Conservation (phyloP, 1,140 invertebrate species). For the Planococcus citri region DNA sequence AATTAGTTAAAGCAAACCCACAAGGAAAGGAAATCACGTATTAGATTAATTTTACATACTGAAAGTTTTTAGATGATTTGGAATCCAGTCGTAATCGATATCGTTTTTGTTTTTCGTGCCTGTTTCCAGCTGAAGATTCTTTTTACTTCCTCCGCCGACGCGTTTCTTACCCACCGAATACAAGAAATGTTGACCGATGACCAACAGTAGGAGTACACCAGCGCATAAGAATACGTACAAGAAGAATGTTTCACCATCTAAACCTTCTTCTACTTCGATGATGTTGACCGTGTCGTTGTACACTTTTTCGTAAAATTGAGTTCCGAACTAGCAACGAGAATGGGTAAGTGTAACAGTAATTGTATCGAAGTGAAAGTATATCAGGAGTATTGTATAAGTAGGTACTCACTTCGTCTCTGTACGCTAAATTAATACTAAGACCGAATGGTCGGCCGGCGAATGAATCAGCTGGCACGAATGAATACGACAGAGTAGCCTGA, state of each 20-base stretch:
- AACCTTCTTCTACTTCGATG: slow-evolving; percentile 87
- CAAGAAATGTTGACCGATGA: slow-evolving; percentile 81
- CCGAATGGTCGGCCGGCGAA: slow-evolving; percentile 94
- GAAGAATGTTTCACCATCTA: slow-evolving; percentile 98
- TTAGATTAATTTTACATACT: background rate
- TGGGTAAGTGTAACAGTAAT: background rate
- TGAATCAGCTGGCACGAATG: slow-evolving; percentile 86
- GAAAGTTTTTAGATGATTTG: slow-evolving; percentile 45
- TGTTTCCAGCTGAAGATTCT: slow-evolving; percentile 48
- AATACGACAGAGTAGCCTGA: slow-evolving; percentile 90
- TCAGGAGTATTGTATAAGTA: slow-evolving; percentile 18
- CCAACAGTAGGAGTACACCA: slow-evolving; percentile 69
- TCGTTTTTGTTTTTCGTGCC: slow-evolving; percentile 77
- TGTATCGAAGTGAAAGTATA: background rate
- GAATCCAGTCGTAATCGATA: slow-evolving; percentile 97
- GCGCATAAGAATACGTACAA: slow-evolving; percentile 88
- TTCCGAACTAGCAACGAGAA: slow-evolving; percentile 44
- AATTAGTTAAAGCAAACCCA: background rate
- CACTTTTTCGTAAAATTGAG: slow-evolving; percentile 68
- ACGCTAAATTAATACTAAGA: slow-evolving; percentile 83
- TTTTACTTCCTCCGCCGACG: slow-evolving; percentile 44
- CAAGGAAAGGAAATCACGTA: background rate
- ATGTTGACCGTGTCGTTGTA: slow-evolving; percentile 99
- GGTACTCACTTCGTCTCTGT: slow-evolving; percentile 68
- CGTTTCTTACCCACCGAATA: slow-evolving; percentile 57